Evolutionary conservation across 2,113 vertebrate species (phyloP).

Genomic region (Glareola pratincola): DNA sequence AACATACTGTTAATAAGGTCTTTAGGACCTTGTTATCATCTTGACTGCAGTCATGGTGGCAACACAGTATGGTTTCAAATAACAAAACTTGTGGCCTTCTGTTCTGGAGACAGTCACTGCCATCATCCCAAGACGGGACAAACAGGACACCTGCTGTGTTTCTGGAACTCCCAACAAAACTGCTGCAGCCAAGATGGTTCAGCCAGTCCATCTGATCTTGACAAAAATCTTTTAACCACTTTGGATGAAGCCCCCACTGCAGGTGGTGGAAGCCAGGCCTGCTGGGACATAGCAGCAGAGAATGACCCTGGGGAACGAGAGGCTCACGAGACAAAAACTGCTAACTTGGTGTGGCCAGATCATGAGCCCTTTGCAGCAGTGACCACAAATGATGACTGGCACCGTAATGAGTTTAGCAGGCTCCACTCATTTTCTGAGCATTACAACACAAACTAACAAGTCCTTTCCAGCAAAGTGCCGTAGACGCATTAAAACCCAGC

Average conservation of each 20-base stretch:
- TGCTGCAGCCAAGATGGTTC: neutral
- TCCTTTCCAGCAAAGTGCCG: neutral
- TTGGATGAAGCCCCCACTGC: neutral
- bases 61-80: neutral
- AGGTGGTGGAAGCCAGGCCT: neutral
- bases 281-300: neutral
- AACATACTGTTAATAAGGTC: neutral
- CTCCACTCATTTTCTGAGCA: neutral
- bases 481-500: neutral
- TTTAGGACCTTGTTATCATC: neutral
- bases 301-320: rapidly evolving
- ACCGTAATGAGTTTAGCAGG: conserved; percentile 9
- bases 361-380: neutral
- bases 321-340: neutral
- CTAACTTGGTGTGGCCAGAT: neutral
- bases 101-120: neutral
- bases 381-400: neutral
- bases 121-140: neutral
- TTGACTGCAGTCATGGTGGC: neutral
- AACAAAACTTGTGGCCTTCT: neutral
- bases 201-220: neutral
- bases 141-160: neutral
- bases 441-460: neutral
- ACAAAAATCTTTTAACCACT: neutral
- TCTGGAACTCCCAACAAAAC: neutral